Evolutionary conservation across 2,888 invertebrate genomes (phyloP), one percentile per base, ranked within the genome.

Genomic region (Nomada ruficornis): DNA sequence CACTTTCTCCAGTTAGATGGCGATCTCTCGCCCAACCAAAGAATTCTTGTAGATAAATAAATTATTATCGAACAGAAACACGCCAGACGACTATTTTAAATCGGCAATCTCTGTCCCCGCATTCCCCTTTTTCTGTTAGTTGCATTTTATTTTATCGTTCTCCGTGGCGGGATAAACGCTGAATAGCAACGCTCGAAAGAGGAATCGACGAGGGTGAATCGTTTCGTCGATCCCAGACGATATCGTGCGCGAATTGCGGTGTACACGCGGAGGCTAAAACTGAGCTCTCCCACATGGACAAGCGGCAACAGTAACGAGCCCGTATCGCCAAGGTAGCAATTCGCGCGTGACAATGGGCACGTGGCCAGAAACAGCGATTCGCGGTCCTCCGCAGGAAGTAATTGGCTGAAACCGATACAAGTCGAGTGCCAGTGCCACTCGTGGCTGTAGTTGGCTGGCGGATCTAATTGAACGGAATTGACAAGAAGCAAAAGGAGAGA

Each of bases 321-420:
- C 44, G 65, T 60, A 23, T 20, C 69, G 52, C 18, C 29, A 70
- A 67, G 36, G 10, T 11, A 52, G 42, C 23, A 76, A 82, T 57
- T 57, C 63, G 77, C 80, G 65, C 74, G 77, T 68, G 81, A 90
- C 86, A 85, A 87, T 89, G 73, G 87, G 71, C 88, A 90, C 90
- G 89, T 89, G 88, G 69, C 70, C 73, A 71, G 57, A 65, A 84
- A 73, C 84, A 74, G 68, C 82, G 87, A 80, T 70, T 74, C 74
- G 73, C 73, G 55, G 72, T 55, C 80, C 74, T 84, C 76, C 73
- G 83, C 78, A 23, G 65, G 67, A 87, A 80, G 88, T 90, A 91
- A 93, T 92, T 91, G 92, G 90, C 77, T 83, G 90, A 91, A 92
- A 89, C 83, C 84, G 91, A 91, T 91, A 92, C 91, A 90, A 89